A percentile compares a stretch with the other conserved stretches of the same genome.
phyloP scores from a whole-genome alignment of 2,888 invertebrate species.

The Morpho deidamia region DNA sequence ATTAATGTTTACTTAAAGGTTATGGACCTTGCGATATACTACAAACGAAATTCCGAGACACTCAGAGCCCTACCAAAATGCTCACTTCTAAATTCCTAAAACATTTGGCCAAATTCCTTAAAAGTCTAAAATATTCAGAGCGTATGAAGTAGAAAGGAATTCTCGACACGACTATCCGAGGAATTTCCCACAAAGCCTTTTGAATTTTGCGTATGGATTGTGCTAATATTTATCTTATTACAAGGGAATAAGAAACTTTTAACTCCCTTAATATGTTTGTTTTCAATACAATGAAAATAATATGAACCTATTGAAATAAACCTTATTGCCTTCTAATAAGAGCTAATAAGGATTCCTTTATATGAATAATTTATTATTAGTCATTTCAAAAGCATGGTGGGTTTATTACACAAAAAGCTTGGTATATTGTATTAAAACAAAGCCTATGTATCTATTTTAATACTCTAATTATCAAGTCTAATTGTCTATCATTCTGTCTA shows the following conservation, averaged over 20 bases:
- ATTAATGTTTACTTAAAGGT: background rate
- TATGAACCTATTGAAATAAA: background rate
- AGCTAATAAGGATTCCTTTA: background rate
- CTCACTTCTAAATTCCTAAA: background rate
- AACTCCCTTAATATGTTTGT: background rate
- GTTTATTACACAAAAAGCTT: no score
- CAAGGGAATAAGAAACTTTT: background rate
- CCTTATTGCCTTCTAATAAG: background rate
- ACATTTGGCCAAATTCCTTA: background rate
- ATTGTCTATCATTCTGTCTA: no score
- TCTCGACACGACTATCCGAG: conserved; percentile 37
- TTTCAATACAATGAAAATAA: background rate
- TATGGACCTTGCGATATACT: background rate
- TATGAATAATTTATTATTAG: no score
- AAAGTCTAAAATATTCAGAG: conserved; percentile 21
- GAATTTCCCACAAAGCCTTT: conserved; percentile 44
- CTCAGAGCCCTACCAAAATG: background rate
- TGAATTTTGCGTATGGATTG: background rate
- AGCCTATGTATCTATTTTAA: no score
- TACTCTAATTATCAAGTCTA: no score
- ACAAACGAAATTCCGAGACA: background rate
- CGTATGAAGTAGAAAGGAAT: conserved; percentile 50
- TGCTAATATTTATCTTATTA: conserved; percentile 3
- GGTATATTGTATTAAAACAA: no score
- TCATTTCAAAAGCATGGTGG: no score